Percentiles rank a stretch among this genome's conserved stretches.
Conservation (phyloP, 2,113 vertebrate genomes). For the Melanocharis versteri region DNA sequence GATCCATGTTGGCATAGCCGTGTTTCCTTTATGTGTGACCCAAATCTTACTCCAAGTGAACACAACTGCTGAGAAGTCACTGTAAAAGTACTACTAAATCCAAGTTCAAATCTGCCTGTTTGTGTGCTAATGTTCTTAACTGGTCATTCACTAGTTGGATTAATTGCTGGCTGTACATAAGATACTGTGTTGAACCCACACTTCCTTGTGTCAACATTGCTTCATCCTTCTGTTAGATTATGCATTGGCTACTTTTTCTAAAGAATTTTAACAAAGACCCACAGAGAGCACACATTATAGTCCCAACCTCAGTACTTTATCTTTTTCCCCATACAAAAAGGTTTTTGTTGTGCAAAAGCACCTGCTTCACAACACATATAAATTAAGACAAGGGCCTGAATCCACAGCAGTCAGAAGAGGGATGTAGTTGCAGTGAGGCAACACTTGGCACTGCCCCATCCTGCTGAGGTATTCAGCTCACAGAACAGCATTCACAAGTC, state of each 20-base stretch:
- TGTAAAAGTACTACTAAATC: not conserved
- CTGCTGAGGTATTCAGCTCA: not conserved
- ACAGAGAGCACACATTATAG: not conserved
- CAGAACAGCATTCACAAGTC: not conserved
- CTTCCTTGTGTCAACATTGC: not conserved
- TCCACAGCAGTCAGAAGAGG: not conserved
- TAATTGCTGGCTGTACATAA: not conserved
- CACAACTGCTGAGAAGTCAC: not conserved
- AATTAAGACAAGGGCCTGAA: not conserved
- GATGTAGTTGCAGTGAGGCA: not conserved
- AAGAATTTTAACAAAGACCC: not conserved
- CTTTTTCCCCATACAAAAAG: not conserved
- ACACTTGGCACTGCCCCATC: not conserved
- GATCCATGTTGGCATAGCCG: rapidly evolving
- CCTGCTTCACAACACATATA: not conserved
- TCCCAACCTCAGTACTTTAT: not conserved
- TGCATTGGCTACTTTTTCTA: not conserved
- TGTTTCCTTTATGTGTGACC: not conserved
- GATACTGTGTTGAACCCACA: not conserved
- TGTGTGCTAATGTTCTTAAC: not conserved
- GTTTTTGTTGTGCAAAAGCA: not conserved
- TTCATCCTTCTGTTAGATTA: not conserved
- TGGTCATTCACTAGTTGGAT: not conserved
- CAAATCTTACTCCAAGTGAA: not conserved
- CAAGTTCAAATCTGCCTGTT: not conserved